Evolutionary conservation across 2,888 invertebrate genomes (phyloP).

Genomic region (Nomada flava): DNA sequence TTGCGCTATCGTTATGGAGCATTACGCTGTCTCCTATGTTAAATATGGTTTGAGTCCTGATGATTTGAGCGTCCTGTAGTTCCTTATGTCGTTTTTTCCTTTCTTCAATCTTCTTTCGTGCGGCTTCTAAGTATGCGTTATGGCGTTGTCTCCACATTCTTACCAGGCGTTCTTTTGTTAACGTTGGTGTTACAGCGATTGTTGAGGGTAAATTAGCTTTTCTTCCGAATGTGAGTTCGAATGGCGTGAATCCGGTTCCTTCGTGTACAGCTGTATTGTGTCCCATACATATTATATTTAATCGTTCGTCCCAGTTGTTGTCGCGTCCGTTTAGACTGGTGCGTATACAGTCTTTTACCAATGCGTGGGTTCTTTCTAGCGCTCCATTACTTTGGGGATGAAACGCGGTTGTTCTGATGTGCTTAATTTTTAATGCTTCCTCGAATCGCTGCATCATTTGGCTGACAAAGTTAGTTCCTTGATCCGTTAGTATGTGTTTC

Average conservation of each 20-base stretch:
- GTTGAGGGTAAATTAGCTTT: slow-evolving; percentile 17
- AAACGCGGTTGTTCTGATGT: too few relatives aligned
- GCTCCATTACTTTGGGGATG: too few relatives aligned
- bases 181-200: neutral
- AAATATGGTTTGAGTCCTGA: slow-evolving; percentile 1
- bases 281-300: slow-evolving; percentile 16
- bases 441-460: slow-evolving; percentile 27
- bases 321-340: neutral
- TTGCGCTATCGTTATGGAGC: neutral
- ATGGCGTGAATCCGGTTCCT: slow-evolving; percentile 3
- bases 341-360: neutral
- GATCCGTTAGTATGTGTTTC: slow-evolving; percentile 1
- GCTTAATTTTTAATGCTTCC: slow-evolving; percentile 3
- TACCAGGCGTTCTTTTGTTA: neutral
- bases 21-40: neutral
- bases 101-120: neutral
- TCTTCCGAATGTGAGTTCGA: slow-evolving; percentile 9
- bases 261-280: slow-evolving; percentile 19
- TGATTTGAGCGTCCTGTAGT: neutral
- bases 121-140: neutral
- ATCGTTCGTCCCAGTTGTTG: neutral
- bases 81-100: neutral
- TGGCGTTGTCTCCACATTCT: neutral
- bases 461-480: neutral
- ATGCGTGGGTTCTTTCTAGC: neutral